Evolutionary conservation across 2,113 vertebrate species (phyloP), one percentile per base, ranked within the genome.

Genomic region (Galeopterus variegatus): DNA sequence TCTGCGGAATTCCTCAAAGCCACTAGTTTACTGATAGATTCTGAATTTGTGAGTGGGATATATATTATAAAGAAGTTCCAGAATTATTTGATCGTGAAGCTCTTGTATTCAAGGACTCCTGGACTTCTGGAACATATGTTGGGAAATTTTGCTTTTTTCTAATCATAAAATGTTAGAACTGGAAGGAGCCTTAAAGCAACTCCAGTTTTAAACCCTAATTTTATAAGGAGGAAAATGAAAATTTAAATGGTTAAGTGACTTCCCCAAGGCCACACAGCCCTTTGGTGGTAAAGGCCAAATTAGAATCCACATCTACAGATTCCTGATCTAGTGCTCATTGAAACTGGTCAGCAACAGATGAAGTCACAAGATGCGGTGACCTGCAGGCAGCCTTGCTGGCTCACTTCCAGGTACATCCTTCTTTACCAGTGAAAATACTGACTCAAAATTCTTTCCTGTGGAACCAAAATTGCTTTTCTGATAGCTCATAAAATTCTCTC

Each of bases 1-100:
- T 33, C 89, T 93, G 75, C 48, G 70, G 11, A 93, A 81, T 70
- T 76, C 87, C 62, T 93, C 28, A 28, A 92, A 81, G 48, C 17
- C 45, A 41, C 75, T 81, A 92, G 64, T 70, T 89, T 90, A 50
- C 58, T 96, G 64, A 96, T 77, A 21, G 24, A 41, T 8, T 79
- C 12, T 75, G 50, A 69, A 64, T 93, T 90, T 82, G 41, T 86
- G 77, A 94, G 52, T 92, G 6, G 8, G 31, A 94, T 72, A 21
- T 90, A 23, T 85, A 70, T 93, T 80, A 75, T 48, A 90, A 94
- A 62, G 31, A 89, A 94, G 8, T 69, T 80, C 21, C 28, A 94
- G 41, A 86, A 82, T 65, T 94, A 89, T 86, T 82, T 93, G 80
- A 86, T 89, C 85, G 76, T 45, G 67, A 70, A 65, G 33, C 76